A percentile compares a stretch with the other conserved stretches of the same genome.
phyloP scores from a whole-genome alignment of 92 coral and sea anemone genomes.

The Porites rus region DNA sequence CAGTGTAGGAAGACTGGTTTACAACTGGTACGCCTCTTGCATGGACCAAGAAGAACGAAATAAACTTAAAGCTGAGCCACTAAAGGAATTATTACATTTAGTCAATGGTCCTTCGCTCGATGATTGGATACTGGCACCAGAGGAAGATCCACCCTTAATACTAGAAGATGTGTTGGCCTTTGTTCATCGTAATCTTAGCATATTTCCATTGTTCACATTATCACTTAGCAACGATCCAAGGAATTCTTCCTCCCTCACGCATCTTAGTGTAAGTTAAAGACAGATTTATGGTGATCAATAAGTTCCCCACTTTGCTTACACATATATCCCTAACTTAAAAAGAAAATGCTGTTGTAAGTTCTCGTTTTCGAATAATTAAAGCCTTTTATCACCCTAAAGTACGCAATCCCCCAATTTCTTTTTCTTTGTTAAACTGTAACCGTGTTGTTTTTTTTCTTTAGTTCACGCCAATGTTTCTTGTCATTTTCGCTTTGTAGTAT shows the following conservation, averaged over 20 bases:
- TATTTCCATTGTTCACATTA: conserved; percentile 61
- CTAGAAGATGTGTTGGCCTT: conserved; percentile 61
- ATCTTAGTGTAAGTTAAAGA: conserved; percentile 62
- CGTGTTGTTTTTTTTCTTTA: too few relatives aligned
- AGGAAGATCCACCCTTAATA: conserved; percentile 50
- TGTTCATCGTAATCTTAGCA: conserved; percentile 49
- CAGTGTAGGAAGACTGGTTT: conserved; percentile 47
- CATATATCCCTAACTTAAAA: too few relatives aligned
- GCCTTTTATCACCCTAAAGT: too few relatives aligned
- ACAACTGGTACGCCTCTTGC: conserved; percentile 82
- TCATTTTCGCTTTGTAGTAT: too few relatives aligned
- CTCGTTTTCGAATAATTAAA: too few relatives aligned
- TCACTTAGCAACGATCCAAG: conserved; percentile 54
- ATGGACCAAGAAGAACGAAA: conserved; percentile 55
- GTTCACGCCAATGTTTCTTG: too few relatives aligned
- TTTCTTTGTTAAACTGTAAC: too few relatives aligned
- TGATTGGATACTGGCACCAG: conserved; percentile 30
- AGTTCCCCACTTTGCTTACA: too few relatives aligned
- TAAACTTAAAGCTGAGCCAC: conserved; percentile 65
- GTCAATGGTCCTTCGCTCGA: conserved; percentile 52
- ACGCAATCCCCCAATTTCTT: too few relatives aligned
- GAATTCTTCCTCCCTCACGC: conserved; percentile 65
- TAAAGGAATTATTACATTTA: conserved; percentile 36
- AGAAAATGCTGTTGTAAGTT: too few relatives aligned
- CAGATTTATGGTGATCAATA: too few relatives aligned